Percentiles rank a stretch among this genome's conserved stretches.
Conservation (phyloP, 2,888 invertebrate species). For the Noctua janthina region DNA sequence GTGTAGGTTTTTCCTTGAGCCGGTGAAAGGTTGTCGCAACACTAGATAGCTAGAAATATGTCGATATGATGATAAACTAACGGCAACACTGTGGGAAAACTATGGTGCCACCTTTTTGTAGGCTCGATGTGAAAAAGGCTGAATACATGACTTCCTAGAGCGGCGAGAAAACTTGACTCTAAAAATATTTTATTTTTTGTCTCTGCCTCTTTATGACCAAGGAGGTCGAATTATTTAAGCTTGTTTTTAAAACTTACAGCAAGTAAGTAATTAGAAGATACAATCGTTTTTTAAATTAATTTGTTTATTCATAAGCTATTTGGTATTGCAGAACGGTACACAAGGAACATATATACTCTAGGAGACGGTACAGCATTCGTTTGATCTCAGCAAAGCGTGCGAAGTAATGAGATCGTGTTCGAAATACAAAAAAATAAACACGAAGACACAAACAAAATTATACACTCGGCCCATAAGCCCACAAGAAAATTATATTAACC, state of each 20-base stretch:
- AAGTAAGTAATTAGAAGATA: not conserved
- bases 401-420: constrained; percentile 49
- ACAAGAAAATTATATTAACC: constrained; percentile 65
- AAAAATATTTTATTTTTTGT: constrained; percentile 15
- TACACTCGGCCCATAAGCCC: constrained; percentile 54
- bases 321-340: not conserved
- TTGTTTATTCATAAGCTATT: not conserved
- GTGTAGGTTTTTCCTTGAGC: constrained; percentile 86
- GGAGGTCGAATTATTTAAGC: not conserved
- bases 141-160: constrained; percentile 53
- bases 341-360: too few relatives aligned
- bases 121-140: constrained; percentile 57
- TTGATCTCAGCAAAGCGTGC: constrained; percentile 35
- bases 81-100: constrained; percentile 80
- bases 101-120: constrained; percentile 64
- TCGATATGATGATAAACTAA: constrained; percentile 83
- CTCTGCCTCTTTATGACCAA: not conserved
- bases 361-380: constrained; percentile 7
- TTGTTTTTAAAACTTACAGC: not conserved
- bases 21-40: constrained; percentile 88
- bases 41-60: constrained; percentile 85
- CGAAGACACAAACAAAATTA: constrained; percentile 55
- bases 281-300: not conserved
- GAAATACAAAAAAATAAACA: constrained; percentile 38
- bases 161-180: constrained; percentile 23